A percentile compares a stretch with the other conserved stretches of the same genome.
phyloP scores from a whole-genome alignment of 2,888 invertebrate species.

The Tribolium freemani region DNA sequence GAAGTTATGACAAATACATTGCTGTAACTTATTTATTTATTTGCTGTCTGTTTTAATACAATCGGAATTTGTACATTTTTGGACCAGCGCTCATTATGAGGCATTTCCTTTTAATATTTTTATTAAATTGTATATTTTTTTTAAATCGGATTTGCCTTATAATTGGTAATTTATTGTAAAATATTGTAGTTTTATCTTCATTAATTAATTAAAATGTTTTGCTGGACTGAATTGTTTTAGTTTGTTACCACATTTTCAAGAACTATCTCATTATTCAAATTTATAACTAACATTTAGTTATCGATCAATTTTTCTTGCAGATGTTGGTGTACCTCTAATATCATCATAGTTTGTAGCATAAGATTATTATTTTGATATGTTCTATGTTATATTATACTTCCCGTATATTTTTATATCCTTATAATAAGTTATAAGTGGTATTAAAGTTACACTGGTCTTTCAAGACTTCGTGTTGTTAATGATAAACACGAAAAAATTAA shows the following conservation, averaged over 20 bases:
- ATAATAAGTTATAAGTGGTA: slow-evolving; percentile 39
- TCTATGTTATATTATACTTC: slow-evolving; percentile 36
- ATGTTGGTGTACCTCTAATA: slow-evolving; percentile 41
- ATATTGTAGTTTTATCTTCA: slow-evolving; percentile 21
- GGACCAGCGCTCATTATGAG: slow-evolving; percentile 6
- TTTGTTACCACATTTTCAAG: slow-evolving; percentile 46
- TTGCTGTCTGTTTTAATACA: slow-evolving; percentile 14
- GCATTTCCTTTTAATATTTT: background rate
- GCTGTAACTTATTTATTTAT: slow-evolving; percentile 36
- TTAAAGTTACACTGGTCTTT: slow-evolving; percentile 41
- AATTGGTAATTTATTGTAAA: slow-evolving; percentile 21
- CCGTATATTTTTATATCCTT: slow-evolving; percentile 44
- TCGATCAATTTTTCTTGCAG: slow-evolving; percentile 38
- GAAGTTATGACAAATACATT: slow-evolving; percentile 38
- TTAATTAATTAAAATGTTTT: slow-evolving; percentile 42
- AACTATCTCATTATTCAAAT: slow-evolving; percentile 28
- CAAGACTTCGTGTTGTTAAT: slow-evolving; percentile 49
- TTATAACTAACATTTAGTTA: slow-evolving; percentile 38
- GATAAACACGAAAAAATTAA: slow-evolving; percentile 52
- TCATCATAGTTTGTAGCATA: slow-evolving; percentile 37
- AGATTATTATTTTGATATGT: slow-evolving; percentile 44
- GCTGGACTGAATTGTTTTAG: slow-evolving; percentile 46
- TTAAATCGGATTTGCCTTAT: slow-evolving; percentile 15
- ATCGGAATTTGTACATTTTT: slow-evolving; percentile 6
- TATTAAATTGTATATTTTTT: slow-evolving; percentile 10